A percentile compares a stretch with the other conserved stretches of the same genome.
phyloP scores from a whole-genome alignment of 1,140 invertebrate genomes.

The Gryon sp. region DNA sequence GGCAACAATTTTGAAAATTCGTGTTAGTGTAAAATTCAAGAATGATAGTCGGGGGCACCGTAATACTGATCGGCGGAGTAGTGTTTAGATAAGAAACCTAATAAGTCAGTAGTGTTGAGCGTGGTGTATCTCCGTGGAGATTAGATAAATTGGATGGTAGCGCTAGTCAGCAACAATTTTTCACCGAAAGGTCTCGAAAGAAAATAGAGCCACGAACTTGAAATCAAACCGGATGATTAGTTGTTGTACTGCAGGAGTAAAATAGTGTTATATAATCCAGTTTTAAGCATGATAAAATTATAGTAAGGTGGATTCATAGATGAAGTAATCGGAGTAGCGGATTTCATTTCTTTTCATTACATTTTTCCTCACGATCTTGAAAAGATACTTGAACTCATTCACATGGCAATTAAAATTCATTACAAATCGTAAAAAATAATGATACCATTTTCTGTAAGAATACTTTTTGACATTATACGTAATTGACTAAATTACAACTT shows the following conservation, averaged over 20 bases:
- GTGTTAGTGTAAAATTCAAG: neutral
- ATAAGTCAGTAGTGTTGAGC: slow-evolving; percentile 4
- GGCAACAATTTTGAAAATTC: slow-evolving; percentile 11
- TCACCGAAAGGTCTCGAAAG: neutral
- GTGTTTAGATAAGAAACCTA: slow-evolving; percentile 12
- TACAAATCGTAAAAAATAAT: no score
- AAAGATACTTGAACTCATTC: no score
- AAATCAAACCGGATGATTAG: neutral
- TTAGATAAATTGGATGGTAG: slow-evolving; percentile 12
- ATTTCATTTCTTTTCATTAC: no score
- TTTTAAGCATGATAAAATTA: neutral
- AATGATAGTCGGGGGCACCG: neutral
- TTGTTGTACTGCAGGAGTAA: neutral
- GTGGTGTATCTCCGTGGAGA: slow-evolving; percentile 6
- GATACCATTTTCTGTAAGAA: no score
- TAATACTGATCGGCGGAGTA: slow-evolving; percentile 11
- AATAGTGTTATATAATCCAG: slow-evolving; percentile 8
- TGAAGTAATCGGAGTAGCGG: no score
- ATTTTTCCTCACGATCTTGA: no score
- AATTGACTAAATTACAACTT: no score
- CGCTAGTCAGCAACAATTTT: neutral
- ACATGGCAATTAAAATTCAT: no score
- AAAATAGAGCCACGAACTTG: neutral
- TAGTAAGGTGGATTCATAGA: neutral
- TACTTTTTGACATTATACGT: no score